phyloP scores from a whole-genome alignment of 1,140 invertebrate genomes.

The Halyomorpha halys region DNA sequence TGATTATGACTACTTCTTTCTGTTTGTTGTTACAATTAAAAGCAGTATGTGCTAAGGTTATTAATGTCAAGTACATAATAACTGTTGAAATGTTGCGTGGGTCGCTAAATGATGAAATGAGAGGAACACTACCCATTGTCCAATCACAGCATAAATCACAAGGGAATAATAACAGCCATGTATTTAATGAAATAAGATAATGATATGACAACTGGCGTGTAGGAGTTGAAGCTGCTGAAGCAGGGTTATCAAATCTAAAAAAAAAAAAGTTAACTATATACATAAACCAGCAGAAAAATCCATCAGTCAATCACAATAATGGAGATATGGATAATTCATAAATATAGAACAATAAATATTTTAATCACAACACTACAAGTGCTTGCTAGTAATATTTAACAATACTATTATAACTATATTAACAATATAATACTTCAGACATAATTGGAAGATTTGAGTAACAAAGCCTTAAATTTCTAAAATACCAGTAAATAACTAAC shows the following conservation, averaged over 20 bases:
- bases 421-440: no score
- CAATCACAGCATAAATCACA: conserved; percentile 91
- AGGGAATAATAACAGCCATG: conserved; percentile 81
- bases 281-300: neutral
- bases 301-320: no score
- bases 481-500: no score
- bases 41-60: conserved; percentile 51
- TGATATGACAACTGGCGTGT: conserved; percentile 83
- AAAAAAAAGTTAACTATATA: conserved; percentile 10
- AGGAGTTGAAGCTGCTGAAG: conserved; percentile 66
- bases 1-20: conserved; percentile 65
- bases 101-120: conserved; percentile 71
- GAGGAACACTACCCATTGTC: conserved; percentile 94
- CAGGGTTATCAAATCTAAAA: conserved; percentile 83
- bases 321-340: no score
- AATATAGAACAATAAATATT: no score
- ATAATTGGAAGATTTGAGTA: no score
- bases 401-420: no score
- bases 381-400: no score
- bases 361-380: no score
- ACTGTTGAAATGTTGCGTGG: conserved; percentile 75
- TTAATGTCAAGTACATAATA: conserved; percentile 52
- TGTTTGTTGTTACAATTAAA: conserved; percentile 52
- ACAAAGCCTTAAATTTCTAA: no score
- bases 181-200: conserved; percentile 83